These are phyloP conservation scores for Oceanites oceanicus DNA, from an alignment of 2,113 vertebrate species.

Conservation along the genomic window DNA sequence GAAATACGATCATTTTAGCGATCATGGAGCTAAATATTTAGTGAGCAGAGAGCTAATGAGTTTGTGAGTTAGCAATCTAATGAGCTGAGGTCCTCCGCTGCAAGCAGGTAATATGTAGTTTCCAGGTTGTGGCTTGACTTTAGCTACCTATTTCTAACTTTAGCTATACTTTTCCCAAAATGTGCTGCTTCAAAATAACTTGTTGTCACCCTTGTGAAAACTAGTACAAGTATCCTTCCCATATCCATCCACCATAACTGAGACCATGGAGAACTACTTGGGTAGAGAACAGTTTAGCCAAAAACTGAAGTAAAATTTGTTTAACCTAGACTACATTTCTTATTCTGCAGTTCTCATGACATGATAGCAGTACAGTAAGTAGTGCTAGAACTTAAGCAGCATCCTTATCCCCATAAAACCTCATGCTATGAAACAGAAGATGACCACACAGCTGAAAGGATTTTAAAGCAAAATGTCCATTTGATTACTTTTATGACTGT, in stretches of 20 bases:
- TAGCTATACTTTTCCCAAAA: not conserved
- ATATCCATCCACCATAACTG: not conserved
- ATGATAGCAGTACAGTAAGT: not conserved
- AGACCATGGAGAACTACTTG: not conserved
- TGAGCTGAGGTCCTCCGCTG: constrained; percentile 58
- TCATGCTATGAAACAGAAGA: not conserved
- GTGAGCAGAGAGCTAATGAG: constrained; percentile 64
- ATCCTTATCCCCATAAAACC: not conserved
- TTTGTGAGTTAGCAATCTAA: constrained; percentile 69
- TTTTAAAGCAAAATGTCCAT: not conserved
- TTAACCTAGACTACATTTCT: not conserved
- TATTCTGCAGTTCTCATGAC: not conserved
- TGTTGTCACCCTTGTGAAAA: not conserved
- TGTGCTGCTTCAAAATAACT: not conserved
- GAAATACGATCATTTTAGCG: constrained; percentile 11
- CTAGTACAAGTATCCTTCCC: not conserved
- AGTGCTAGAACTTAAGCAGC: not conserved
- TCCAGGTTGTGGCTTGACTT: constrained; percentile 57
- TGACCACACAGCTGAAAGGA: not conserved
- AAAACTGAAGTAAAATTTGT: not conserved
- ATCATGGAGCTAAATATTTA: constrained; percentile 66
- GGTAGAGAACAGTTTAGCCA: not conserved
- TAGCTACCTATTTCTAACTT: constrained; percentile 25
- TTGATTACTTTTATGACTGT: not conserved
- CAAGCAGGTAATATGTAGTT: constrained; percentile 38